A percentile compares a stretch with the other conserved stretches of the same genome.
These are phyloP conservation scores for Clarias magur DNA, from an alignment of 2,113 vertebrate genomes.

Conservation along the genomic window DNA sequence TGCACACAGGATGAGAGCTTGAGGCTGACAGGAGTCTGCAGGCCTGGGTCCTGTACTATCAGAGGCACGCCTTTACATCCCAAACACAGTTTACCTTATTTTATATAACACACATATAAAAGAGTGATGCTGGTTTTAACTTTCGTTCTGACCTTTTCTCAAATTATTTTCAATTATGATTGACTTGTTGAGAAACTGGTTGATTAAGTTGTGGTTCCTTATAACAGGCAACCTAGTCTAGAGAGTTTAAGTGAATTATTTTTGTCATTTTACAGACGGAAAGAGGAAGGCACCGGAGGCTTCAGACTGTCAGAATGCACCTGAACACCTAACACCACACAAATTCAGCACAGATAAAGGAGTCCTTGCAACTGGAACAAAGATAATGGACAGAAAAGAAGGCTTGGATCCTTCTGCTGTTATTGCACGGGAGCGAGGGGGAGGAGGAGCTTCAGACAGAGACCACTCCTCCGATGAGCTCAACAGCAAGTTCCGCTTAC, in stretches of 20 bases:
- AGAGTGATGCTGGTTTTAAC: neutral
- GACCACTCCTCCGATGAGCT: constrained; percentile 75
- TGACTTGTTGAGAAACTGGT: constrained; percentile 10
- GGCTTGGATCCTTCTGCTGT: constrained; percentile 19
- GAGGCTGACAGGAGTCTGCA: constrained; percentile 57
- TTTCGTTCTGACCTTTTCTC: neutral
- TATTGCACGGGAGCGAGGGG: constrained; percentile 16
- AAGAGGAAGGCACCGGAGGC: constrained; percentile 59
- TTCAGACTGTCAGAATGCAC: constrained; percentile 39
- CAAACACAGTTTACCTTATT: neutral
- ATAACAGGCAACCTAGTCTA: neutral
- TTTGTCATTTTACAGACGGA: constrained; percentile 58
- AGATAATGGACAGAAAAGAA: constrained; percentile 29
- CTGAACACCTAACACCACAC: constrained; percentile 18
- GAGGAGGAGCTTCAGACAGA: constrained; percentile 52
- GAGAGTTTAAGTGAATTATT: neutral
- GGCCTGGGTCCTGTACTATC: constrained; percentile 37
- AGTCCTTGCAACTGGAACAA: constrained; percentile 12
- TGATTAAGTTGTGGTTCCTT: neutral
- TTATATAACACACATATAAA: neutral
- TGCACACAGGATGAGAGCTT: constrained; percentile 67
- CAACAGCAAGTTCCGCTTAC: constrained; percentile 77
- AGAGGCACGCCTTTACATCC: neutral
- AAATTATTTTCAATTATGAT: neutral
- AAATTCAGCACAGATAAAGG: constrained; percentile 54